Base-by-base conservation (phyloP, 2,888 invertebrate genomes). In the Drosophila pseudotakahashii region DNA sequence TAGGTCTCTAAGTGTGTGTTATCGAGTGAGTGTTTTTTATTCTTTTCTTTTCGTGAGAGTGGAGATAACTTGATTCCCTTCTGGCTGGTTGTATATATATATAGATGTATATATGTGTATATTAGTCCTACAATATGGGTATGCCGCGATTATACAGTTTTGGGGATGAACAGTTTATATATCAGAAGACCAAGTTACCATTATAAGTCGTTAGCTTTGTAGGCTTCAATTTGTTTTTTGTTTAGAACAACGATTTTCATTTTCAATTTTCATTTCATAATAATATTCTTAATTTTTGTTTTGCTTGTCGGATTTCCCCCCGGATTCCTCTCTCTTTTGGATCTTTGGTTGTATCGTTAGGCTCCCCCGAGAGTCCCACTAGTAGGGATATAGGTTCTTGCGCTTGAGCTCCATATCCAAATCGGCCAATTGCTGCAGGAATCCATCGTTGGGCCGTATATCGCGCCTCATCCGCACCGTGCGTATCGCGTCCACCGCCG, bases 401-500 rank as follows among this genome's bases (percentile, higher is more conserved):
- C 93, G 92, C 78, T 94, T 93, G 64, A 94, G 92, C 87, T 94
- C 94, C 81, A 93, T 93, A 90, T 94, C 94, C 54, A 97, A 93
- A 76, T 94, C 94, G 66, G 96, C 95, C 69, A 97, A 92, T 87
- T 97, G 97, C 60, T 94, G 94, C 62, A 97, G 92, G 92, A 97
- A 97, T 62, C 97, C 97, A 81, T 95, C 94, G 90, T 97, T 97
- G 47, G 97, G 97, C 86, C 95, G 94, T 80, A 97, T 95, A 83
- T 95, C 94, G 45, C 97, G 94, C 70, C 94, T 94, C 76, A 94
- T 93, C 71, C 96, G 95, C 13, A 96, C 95, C 62, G 93, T 93
- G 54, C 93, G 93, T 77, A 97, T 92, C n/a, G 97, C 96, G 77
- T 96, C 96, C 0, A 94, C 93, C 11, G 96, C 95, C 44, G 94